A percentile compares a stretch with the other conserved stretches of the same genome.
Evolutionary conservation across 1,140 invertebrate species (phyloP).

Genomic region (Daktulosphaira vitifoliae): DNA sequence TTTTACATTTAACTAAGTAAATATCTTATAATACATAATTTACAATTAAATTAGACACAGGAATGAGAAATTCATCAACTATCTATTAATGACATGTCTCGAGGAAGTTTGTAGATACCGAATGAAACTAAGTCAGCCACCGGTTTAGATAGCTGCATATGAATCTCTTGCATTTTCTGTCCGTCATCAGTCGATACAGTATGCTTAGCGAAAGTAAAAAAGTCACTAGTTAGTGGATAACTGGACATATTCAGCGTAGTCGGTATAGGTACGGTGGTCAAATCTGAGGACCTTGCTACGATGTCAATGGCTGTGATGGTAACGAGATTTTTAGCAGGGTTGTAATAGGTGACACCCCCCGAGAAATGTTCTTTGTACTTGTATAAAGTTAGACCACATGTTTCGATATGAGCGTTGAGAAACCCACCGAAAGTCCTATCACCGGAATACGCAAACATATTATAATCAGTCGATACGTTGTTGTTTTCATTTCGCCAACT

Average conservation of each 20-base stretch:
- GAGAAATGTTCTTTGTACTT: not conserved
- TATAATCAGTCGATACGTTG: slow-evolving; percentile 28
- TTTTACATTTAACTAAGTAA: too few species aligned
- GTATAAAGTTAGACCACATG: slow-evolving; percentile 27
- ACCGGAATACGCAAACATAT: slow-evolving; percentile 33
- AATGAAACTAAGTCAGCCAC: slow-evolving; percentile 23
- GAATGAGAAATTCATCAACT: too few species aligned
- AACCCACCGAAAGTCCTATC: slow-evolving; percentile 14
- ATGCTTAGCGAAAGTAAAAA: slow-evolving; percentile 30
- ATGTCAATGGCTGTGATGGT: slow-evolving; percentile 30
- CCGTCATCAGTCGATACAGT: slow-evolving; percentile 12
- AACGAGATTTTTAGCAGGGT: not conserved
- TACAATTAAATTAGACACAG: too few species aligned
- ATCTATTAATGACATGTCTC: too few species aligned
- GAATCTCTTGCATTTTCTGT: not conserved
- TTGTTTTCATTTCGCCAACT: slow-evolving; percentile 27
- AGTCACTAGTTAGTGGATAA: slow-evolving; percentile 18
- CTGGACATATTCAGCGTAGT: slow-evolving; percentile 12
- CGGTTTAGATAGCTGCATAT: slow-evolving; percentile 21
- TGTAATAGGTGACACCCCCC: not conserved
- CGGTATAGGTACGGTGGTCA: slow-evolving; percentile 24
- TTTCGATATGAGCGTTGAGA: slow-evolving; percentile 25
- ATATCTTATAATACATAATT: too few species aligned
- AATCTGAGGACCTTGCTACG: slow-evolving; percentile 1
- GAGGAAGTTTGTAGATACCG: slow-evolving; percentile 19